These are phyloP conservation scores for Perccottus glenii DNA, from an alignment of 2,113 vertebrate species.

Conservation along the genomic window DNA sequence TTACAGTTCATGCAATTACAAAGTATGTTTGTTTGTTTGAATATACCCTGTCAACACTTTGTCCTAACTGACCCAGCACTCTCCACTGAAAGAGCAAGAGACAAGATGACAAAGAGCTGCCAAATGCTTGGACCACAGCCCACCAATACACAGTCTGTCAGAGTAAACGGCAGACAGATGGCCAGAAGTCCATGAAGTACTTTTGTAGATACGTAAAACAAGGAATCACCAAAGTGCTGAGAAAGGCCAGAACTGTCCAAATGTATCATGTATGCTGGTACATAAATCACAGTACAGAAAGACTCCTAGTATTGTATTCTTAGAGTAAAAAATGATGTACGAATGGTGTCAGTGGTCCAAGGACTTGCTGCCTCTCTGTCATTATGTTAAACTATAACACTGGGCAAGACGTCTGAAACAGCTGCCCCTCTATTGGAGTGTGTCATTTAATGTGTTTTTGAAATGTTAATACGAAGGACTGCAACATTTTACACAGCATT, in stretches of 20 bases:
- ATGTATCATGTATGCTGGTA: constrained; percentile 7
- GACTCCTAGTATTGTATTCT: neutral
- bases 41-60: constrained; percentile 17
- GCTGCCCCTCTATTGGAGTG: constrained; percentile 65
- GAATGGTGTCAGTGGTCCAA: constrained; percentile 45
- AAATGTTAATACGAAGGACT: constrained; percentile 79
- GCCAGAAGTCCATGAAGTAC: constrained; percentile 55
- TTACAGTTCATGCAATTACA: constrained; percentile 68
- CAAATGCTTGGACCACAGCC: constrained; percentile 50
- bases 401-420: constrained; percentile 57
- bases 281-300: constrained; percentile 31
- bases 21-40: constrained; percentile 51
- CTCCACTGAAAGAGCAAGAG: constrained; percentile 42
- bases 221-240: constrained; percentile 49
- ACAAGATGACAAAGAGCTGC: constrained; percentile 67
- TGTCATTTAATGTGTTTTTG: constrained; percentile 75
- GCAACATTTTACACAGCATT: constrained; percentile 71
- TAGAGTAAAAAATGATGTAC: neutral
- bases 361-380: constrained; percentile 72
- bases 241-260: constrained; percentile 33
- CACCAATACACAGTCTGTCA: constrained; percentile 1
- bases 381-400: constrained; percentile 61
- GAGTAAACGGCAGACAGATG: constrained; percentile 33
- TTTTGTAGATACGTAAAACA: constrained; percentile 24
- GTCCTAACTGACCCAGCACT: constrained; percentile 45